A percentile compares a stretch with the other conserved stretches of the same genome.
These are phyloP conservation scores for Cylloceria caligata DNA, from an alignment of 2,888 invertebrate species.

Conservation along the genomic window DNA sequence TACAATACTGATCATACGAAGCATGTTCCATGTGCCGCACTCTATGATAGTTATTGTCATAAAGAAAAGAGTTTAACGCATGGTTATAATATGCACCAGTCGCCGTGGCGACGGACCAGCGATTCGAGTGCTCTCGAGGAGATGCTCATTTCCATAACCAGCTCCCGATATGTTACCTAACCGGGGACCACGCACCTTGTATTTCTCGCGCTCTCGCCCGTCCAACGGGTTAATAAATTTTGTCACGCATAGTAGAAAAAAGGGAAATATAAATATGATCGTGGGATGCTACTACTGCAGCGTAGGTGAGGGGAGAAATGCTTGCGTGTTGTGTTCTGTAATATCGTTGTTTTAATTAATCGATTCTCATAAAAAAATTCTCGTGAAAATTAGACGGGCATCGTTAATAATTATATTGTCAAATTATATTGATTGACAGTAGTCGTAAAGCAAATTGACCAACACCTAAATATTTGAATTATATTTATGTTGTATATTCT, in stretches of 20 bases:
- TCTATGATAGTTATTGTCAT: constrained; percentile 42
- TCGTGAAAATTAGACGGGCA: too few species aligned
- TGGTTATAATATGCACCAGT: constrained; percentile 23
- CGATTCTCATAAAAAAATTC: background rate
- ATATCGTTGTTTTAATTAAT: background rate
- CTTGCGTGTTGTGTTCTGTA: background rate
- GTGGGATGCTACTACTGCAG: background rate
- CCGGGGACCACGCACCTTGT: constrained; percentile 23
- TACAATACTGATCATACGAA: background rate
- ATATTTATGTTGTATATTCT: constrained; percentile 9
- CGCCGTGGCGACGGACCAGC: constrained; percentile 14
- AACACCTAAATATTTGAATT: constrained; percentile 3
- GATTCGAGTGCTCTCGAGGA: constrained; percentile 27
- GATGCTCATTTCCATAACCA: constrained; percentile 64
- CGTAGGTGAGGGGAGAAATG: background rate
- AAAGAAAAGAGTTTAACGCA: constrained; percentile 19
- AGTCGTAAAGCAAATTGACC: constrained; percentile 43
- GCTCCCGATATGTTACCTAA: constrained; percentile 61
- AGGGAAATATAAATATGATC: background rate
- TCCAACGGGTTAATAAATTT: constrained; percentile 47
- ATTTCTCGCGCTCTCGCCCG: background rate
- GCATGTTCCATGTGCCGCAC: background rate
- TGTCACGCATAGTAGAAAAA: background rate
- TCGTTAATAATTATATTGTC: constrained; percentile 17
- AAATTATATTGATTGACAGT: constrained; percentile 28